phyloP scores from a whole-genome alignment of 2,888 invertebrate genomes.

The Melieria omissa region DNA sequence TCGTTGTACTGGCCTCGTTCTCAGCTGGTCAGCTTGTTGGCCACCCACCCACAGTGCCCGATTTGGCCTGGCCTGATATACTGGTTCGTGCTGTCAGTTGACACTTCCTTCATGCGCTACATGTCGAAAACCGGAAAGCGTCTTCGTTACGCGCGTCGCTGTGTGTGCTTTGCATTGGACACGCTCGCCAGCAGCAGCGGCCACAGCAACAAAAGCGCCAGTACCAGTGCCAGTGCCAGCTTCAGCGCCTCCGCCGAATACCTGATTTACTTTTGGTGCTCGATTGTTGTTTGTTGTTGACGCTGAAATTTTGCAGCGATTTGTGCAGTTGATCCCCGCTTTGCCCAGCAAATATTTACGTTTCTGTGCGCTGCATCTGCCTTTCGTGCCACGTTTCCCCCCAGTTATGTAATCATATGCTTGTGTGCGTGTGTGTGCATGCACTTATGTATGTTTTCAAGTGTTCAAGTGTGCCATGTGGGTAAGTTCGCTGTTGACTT shows the following conservation, averaged over 20 bases:
- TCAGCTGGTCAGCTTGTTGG: too few relatives aligned
- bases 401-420: neutral
- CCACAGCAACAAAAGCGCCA: too few relatives aligned
- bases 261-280: neutral
- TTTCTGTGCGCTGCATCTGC: neutral
- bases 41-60: too few relatives aligned
- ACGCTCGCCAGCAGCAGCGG: too few relatives aligned
- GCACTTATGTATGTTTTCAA: neutral
- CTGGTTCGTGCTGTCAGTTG: too few relatives aligned
- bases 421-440: constrained; percentile 14
- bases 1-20: too few relatives aligned
- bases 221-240: constrained; percentile 6
- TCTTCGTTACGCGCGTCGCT: too few relatives aligned
- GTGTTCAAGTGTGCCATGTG: too few relatives aligned
- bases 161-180: too few relatives aligned
- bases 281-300: neutral
- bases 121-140: too few relatives aligned
- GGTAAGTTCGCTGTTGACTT: constrained; percentile 21
- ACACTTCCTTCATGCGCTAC: too few relatives aligned
- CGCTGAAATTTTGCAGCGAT: constrained; percentile 19
- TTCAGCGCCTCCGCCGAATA: constrained; percentile 20
- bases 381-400: neutral
- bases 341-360: constrained; percentile 19
- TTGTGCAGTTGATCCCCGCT: constrained; percentile 7
- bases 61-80: too few relatives aligned